Conservation (phyloP, 2,113 vertebrate species). For the Lichenostomus cassidix region DNA sequence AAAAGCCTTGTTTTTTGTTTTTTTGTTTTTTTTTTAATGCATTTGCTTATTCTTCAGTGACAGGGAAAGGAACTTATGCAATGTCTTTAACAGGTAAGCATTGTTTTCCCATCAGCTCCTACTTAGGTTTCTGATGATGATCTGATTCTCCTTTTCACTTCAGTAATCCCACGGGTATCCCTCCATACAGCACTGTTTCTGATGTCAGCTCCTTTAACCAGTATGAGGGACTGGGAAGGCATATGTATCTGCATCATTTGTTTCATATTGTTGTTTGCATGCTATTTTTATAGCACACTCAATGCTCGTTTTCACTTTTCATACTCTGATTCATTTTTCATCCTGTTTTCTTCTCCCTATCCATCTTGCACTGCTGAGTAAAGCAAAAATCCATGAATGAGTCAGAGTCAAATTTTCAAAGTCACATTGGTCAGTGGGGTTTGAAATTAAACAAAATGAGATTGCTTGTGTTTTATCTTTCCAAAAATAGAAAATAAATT, state of each 20-base stretch:
- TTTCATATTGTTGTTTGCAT: background rate
- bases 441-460: conserved; percentile 35
- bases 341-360: conserved; percentile 20
- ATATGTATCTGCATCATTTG: background rate
- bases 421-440: conserved; percentile 10
- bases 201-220: background rate
- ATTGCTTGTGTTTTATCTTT: background rate
- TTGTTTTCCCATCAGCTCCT: background rate
- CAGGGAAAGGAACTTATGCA: background rate
- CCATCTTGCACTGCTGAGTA: background rate
- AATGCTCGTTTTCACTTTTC: background rate
- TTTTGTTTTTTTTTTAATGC: background rate
- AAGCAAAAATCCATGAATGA: conserved; percentile 26
- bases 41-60: background rate
- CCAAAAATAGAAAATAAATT: background rate
- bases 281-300: background rate
- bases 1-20: background rate
- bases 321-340: conserved; percentile 22
- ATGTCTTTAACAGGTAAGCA: background rate
- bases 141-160: background rate
- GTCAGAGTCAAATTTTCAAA: conserved; percentile 30
- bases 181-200: background rate
- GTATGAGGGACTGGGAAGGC: background rate
- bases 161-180: background rate
- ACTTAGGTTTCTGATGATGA: background rate